These are phyloP conservation scores for Canis aureus DNA, from an alignment of 2,113 vertebrate genomes.

Conservation along the genomic window DNA sequence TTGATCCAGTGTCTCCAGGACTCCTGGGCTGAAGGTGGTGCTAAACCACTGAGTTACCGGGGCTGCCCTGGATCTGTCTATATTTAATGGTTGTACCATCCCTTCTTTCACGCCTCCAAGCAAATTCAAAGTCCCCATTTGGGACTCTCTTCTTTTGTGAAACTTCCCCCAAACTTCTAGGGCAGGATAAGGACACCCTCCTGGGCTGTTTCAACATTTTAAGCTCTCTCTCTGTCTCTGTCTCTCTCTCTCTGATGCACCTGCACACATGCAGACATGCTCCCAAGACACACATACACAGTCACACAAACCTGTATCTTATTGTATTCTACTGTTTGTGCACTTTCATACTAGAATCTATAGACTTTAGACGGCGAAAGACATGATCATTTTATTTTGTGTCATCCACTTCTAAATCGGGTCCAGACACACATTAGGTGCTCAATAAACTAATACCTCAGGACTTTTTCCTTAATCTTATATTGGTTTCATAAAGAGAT, in stretches of 20 bases:
- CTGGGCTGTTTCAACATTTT: not conserved
- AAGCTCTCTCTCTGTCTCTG: not conserved
- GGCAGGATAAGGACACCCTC: not conserved
- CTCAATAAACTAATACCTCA: not conserved
- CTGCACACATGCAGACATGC: no score
- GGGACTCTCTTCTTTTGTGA: not conserved
- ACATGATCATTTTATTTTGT: not conserved
- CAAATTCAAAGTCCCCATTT: not conserved
- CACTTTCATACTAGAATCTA: not conserved
- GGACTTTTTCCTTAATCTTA: not conserved
- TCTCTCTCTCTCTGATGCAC: not conserved
- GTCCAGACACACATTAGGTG: not conserved
- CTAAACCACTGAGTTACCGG: no score
- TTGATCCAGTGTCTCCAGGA: no score
- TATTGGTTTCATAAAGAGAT: not conserved
- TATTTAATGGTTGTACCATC: not conserved
- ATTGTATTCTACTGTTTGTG: not conserved
- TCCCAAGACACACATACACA: fast-evolving
- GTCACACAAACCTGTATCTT: not conserved
- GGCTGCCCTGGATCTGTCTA: not conserved
- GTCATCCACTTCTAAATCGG: not conserved
- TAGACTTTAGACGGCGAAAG: not conserved
- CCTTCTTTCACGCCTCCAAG: not conserved
- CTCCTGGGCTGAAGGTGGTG: no score
- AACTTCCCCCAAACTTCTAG: not conserved